These are phyloP conservation scores for Drosophila demipolita DNA, from an alignment of 2,888 invertebrate species.

Conservation along the genomic window DNA sequence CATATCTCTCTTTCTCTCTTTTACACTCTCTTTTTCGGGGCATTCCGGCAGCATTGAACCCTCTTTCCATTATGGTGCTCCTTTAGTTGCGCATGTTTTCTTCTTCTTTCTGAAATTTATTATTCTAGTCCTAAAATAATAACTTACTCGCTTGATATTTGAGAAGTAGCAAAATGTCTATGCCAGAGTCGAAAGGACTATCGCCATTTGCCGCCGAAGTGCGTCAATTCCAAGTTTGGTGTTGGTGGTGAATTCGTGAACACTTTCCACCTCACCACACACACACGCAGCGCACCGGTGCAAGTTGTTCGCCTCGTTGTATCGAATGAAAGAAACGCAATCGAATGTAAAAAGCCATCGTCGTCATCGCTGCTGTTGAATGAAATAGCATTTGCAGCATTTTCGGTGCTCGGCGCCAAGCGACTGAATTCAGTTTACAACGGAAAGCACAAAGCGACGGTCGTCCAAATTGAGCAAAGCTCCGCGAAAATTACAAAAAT, in stretches of 20 bases:
- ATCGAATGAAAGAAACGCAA: conserved; percentile 36
- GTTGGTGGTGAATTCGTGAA: conserved; percentile 22
- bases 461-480: conserved; percentile 75
- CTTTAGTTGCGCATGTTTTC: conserved; percentile 9
- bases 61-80: conserved; percentile 34
- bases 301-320: conserved; percentile 10
- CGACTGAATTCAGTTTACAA: conserved; percentile 81
- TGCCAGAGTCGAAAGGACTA: conserved; percentile 15
- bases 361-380: conserved; percentile 13
- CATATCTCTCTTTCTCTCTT: background rate
- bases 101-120: conserved; percentile 7
- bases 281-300: conserved; percentile 24
- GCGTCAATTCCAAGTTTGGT: conserved; percentile 21
- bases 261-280: conserved; percentile 47
- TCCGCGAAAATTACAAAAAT: conserved; percentile 39
- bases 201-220: conserved; percentile 11
- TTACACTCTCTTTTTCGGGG: background rate
- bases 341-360: conserved; percentile 47
- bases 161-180: conserved; percentile 47
- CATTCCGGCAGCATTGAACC: conserved; percentile 49
- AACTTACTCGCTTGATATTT: conserved; percentile 7
- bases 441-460: conserved; percentile 84
- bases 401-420: conserved; percentile 65
- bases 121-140: conserved; percentile 16
- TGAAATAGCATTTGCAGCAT: conserved; percentile 23